Conservation (phyloP, 2,797 vertebrate species). For the Parauchenoglanis punctatus region DNA sequence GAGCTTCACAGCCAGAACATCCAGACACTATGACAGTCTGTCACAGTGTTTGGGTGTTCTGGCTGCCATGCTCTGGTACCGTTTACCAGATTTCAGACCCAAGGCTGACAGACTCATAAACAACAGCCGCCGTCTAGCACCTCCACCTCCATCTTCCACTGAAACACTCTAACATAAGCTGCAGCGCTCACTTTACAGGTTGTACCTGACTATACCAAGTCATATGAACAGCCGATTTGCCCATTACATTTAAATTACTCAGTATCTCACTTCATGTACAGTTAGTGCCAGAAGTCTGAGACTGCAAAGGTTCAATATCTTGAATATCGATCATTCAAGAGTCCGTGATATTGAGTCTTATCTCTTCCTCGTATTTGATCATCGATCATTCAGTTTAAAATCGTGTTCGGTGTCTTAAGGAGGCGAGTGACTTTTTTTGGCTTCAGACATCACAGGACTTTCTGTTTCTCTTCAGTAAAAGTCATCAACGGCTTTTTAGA, state of each 20-base stretch:
- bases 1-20: conserved; percentile 7
- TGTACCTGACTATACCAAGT: background rate
- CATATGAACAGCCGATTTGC: background rate
- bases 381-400: background rate
- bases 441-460: background rate
- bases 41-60: background rate
- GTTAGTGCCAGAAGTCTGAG: background rate
- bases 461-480: background rate
- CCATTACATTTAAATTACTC: background rate
- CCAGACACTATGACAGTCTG: background rate
- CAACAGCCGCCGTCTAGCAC: conserved; percentile 7
- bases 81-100: background rate
- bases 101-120: background rate
- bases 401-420: background rate
- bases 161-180: background rate
- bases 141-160: conserved; percentile 1
- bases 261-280: background rate
- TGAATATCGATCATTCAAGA: too few relatives aligned
- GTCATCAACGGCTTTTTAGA: background rate
- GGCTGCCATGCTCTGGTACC: background rate
- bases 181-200: background rate
- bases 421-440: background rate
- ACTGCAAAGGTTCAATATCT: background rate
- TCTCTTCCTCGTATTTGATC: background rate
- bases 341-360: background rate